A percentile compares a stretch with the other conserved stretches of the same genome.
These are phyloP conservation scores for Neopipo cinnamomea DNA, from an alignment of 2,113 vertebrate genomes.

Conservation along the genomic window DNA sequence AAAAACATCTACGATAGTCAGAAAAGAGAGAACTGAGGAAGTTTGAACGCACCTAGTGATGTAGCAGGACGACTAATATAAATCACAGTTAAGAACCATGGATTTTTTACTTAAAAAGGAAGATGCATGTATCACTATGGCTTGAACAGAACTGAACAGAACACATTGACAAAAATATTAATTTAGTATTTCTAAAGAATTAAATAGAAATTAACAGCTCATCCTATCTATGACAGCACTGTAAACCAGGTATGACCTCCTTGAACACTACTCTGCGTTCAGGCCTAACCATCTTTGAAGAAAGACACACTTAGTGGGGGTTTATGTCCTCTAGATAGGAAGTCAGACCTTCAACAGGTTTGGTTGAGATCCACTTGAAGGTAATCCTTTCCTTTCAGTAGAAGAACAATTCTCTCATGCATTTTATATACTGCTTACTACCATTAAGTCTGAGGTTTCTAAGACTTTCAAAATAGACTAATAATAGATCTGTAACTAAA, in stretches of 20 bases:
- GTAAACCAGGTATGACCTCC: neutral
- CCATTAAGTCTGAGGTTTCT: neutral
- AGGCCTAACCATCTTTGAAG: neutral
- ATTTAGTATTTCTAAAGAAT: neutral
- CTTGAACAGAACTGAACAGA: neutral
- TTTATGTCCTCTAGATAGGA: neutral
- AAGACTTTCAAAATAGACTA: neutral
- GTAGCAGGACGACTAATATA: neutral
- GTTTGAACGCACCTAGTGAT: neutral
- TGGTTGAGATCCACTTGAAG: neutral
- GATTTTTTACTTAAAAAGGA: neutral
- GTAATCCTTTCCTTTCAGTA: neutral
- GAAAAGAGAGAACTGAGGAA: neutral
- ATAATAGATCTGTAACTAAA: conserved; percentile 2
- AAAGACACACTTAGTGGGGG: neutral
- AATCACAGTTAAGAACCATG: neutral
- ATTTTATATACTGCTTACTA: neutral
- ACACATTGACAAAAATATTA: neutral
- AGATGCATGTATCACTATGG: neutral
- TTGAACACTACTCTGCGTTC: neutral
- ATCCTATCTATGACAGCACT: neutral
- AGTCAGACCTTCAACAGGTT: neutral
- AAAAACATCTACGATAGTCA: neutral
- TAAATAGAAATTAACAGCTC: neutral
- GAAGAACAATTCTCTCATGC: neutral